Evolutionary conservation across 2,888 invertebrate genomes (phyloP), one percentile per base, ranked within the genome.

Genomic region (Apodemia zela): DNA sequence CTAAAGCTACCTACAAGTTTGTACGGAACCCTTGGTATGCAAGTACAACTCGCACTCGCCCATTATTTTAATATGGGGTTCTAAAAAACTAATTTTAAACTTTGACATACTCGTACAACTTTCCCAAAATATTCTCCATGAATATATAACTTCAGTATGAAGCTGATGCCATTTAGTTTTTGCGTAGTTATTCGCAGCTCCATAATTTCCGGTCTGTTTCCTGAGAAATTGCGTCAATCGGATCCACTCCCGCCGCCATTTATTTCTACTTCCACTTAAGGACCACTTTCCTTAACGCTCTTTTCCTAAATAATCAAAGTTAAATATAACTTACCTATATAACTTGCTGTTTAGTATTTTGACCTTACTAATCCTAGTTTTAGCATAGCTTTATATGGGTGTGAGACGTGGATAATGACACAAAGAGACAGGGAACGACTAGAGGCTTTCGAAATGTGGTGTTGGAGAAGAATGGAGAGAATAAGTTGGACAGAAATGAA

Each of bases 201-300:
- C 66, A 68, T 72, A 76, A 77, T 77, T 75, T 77, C 78, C 76
- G 71, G 69, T 57, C 63, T 66, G 68, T 69, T 75, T 72, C 73
- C 70, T 69, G 67, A 64, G 70, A 68, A 71, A 71, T 73, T 71
- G 65, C 63, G 63, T 68, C 62, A 47, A 59, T 68, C 71, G 73
- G 71, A 68, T 71, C 71, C 62, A 66, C 47, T 57, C 60, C 45
- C 38, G 60, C 67, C 67, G 69, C 71, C 70, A 72, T 72, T 72
- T 71, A 69, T 54, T 25, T 57, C 57, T 57, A 25, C 57, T 57
- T 57, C 57, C 57, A 25, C 29, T 57, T 57, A 57, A 29, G 57
- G 29, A 29, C 57, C 57, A 57, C 29, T 57, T 57, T 57, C 29
- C 57, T 29, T 57, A 57, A 13, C 25, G 25, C 29, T 57, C 29